A percentile compares a stretch with the other conserved stretches of the same genome.
These are phyloP conservation scores for Colistium nudipinnis DNA, from an alignment of 2,113 vertebrate species.

Conservation along the genomic window DNA sequence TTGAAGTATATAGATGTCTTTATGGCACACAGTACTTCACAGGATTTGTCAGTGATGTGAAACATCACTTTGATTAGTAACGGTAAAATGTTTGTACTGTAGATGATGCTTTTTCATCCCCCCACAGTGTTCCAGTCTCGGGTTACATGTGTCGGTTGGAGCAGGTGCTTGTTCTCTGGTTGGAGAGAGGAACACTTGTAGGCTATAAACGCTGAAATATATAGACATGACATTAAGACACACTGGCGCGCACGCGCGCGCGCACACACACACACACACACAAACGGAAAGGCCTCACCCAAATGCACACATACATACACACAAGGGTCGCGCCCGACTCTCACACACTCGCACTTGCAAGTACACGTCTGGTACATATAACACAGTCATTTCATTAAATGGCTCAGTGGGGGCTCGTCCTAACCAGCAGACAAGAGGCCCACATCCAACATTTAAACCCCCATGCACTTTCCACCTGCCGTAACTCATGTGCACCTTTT, in stretches of 20 bases:
- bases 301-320: constrained; percentile 9
- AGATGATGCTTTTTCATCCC: constrained; percentile 1
- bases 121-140: constrained; percentile 43
- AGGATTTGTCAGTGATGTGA: constrained; percentile 34
- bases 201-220: constrained; percentile 53
- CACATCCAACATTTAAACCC: constrained; percentile 51
- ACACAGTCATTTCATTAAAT: constrained; percentile 75
- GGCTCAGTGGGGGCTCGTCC: constrained; percentile 77
- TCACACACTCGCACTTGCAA: constrained; percentile 32
- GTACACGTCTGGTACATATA: constrained; percentile 54
- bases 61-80: constrained; percentile 23
- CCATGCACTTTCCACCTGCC: constrained; percentile 41
- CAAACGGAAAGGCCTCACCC: constrained; percentile 28
- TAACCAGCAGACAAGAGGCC: constrained; percentile 77
- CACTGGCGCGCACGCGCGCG: constrained; percentile 19
- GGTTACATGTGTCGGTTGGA: constrained; percentile 32
- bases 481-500: constrained; percentile 50
- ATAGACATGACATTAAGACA: constrained; percentile 54
- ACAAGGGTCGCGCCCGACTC: constrained; percentile 3
- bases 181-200: constrained; percentile 33
- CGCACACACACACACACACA: constrained; percentile 31
- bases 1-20: neutral
- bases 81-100: constrained; percentile 10
- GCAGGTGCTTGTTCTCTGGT: constrained; percentile 47
- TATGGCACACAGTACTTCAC: constrained; percentile 26